phyloP scores from a whole-genome alignment of 2,888 invertebrate genomes.

The Eucera pruinosa region DNA sequence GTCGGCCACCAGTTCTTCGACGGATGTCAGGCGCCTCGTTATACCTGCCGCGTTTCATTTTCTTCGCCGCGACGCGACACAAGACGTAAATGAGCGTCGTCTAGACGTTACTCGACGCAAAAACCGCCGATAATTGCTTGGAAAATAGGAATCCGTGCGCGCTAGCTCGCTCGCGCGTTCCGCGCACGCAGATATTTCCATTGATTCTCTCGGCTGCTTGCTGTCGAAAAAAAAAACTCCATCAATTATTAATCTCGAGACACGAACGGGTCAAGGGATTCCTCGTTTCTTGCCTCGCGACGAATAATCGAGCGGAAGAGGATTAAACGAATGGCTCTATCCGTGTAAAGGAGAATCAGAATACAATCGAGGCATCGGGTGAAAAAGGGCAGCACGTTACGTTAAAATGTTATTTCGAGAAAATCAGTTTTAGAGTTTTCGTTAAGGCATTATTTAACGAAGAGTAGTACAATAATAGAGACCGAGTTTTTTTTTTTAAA shows the following conservation, averaged over 20 bases:
- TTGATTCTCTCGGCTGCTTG: constrained; percentile 15
- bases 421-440: too few relatives aligned
- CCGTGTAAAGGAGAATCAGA: too few relatives aligned
- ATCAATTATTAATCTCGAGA: constrained; percentile 45
- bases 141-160: constrained; percentile 27
- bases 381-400: too few relatives aligned
- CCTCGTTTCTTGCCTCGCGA: neutral
- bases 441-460: too few relatives aligned
- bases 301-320: neutral
- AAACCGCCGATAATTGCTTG: constrained; percentile 48
- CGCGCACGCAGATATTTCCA: constrained; percentile 48
- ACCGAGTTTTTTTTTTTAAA: too few relatives aligned
- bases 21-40: constrained; percentile 56
- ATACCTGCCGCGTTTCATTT: constrained; percentile 49
- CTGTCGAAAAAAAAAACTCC: constrained; percentile 18
- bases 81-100: constrained; percentile 53
- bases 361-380: too few relatives aligned
- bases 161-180: too few relatives aligned
- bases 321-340: neutral
- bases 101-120: constrained; percentile 43
- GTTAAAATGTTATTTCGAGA: too few relatives aligned
- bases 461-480: too few relatives aligned
- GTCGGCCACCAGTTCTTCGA: constrained; percentile 42
- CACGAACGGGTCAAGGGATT: constrained; percentile 16
- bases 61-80: constrained; percentile 15